Conservation (phyloP, 1,140 invertebrate genomes). For the Ganaspis sp. region DNA sequence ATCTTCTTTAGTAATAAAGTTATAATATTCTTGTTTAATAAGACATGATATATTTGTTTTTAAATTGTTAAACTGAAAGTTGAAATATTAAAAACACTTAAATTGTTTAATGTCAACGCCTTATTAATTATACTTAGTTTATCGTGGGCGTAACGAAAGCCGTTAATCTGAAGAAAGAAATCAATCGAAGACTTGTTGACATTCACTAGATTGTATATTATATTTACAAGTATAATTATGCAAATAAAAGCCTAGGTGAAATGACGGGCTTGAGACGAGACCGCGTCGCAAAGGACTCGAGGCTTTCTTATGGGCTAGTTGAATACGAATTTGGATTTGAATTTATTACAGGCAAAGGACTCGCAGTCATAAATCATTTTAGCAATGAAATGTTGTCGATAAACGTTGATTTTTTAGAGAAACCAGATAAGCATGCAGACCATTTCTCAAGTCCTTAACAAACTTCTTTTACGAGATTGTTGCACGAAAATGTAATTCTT, state of each 20-base stretch:
- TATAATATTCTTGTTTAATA: too few species aligned
- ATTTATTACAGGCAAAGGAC: conserved; percentile 22
- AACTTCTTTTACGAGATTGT: not conserved
- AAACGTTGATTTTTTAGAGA: not conserved
- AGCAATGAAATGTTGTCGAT: conserved; percentile 15
- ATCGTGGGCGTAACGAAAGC: conserved; percentile 23
- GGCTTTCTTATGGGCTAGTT: not conserved
- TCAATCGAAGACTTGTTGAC: conserved; percentile 20
- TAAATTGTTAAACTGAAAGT: too few species aligned
- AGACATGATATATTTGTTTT: too few species aligned
- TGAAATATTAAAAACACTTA: not conserved
- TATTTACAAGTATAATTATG: conserved; percentile 51
- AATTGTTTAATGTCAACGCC: not conserved
- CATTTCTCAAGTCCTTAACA: not conserved
- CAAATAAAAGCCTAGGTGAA: conserved; percentile 36
- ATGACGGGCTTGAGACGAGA: conserved; percentile 13
- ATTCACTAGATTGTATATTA: conserved; percentile 32
- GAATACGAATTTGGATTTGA: conserved; percentile 14
- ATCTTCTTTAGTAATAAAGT: too few species aligned
- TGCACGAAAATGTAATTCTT: not conserved
- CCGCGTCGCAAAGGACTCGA: conserved; percentile 6
- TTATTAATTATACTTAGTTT: not conserved
- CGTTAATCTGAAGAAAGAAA: not conserved
- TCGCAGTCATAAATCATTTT: not conserved
- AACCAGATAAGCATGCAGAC: not conserved